Evolutionary conservation across 1,140 invertebrate genomes (phyloP).

Genomic region (Atta cephalotes): DNA sequence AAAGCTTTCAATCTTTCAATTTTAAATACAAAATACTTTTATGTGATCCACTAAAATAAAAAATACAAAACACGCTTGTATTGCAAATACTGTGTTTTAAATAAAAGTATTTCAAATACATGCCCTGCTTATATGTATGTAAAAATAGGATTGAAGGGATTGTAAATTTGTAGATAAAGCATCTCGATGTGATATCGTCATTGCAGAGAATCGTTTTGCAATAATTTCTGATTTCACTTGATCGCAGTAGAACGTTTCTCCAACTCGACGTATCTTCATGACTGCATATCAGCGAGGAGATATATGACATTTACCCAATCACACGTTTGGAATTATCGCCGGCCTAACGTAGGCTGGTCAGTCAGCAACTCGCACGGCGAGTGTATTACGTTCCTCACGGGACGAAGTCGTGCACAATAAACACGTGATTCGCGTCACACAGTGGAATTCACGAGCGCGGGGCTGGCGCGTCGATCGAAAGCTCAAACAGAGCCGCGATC

Average conservation of each 20-base stretch:
- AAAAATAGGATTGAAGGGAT: neutral
- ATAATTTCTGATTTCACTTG: slow-evolving; percentile 15
- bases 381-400: slow-evolving; percentile 18
- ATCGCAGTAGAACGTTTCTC: slow-evolving; percentile 21
- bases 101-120: no score
- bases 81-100: no score
- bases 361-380: neutral
- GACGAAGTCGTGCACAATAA: slow-evolving; percentile 44
- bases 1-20: no score
- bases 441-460: slow-evolving; percentile 51
- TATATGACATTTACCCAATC: slow-evolving; percentile 44
- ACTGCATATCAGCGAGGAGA: slow-evolving; percentile 11
- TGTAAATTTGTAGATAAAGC: neutral
- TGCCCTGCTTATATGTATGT: no score
- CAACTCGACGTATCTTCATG: neutral
- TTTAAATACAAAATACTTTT: no score
- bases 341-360: slow-evolving; percentile 18
- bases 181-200: neutral
- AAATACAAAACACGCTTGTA: no score
- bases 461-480: slow-evolving; percentile 57
- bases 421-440: slow-evolving; percentile 69
- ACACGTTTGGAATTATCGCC: slow-evolving; percentile 8
- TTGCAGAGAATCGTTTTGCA: neutral
- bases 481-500: slow-evolving; percentile 65
- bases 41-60: no score